Percentiles rank a stretch among this genome's conserved stretches.
Evolutionary conservation across 35 echinoderm and acorn worm genomes (phyloP).

Genomic region (Acanthaster planci): DNA sequence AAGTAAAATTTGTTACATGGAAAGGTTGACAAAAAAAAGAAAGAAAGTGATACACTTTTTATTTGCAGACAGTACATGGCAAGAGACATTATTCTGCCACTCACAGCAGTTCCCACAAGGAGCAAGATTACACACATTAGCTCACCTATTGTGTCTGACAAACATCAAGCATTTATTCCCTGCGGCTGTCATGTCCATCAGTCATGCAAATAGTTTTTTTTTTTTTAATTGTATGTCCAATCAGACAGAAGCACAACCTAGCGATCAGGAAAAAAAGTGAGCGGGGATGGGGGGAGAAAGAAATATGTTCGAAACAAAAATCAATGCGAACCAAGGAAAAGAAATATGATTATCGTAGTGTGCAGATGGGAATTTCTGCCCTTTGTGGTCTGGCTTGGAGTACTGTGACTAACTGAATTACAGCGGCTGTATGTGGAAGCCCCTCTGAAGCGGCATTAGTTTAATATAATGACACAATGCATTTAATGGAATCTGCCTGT

Average conservation of each 20-base stretch:
- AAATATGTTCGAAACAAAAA: neutral
- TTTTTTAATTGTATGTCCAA: neutral
- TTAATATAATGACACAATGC: conserved; percentile 34
- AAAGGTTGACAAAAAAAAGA: no score
- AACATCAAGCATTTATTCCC: no score
- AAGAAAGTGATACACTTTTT: no score
- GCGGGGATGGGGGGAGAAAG: no score
- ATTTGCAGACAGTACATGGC: no score
- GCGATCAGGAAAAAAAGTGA: no score
- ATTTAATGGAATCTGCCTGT: conserved; percentile 8
- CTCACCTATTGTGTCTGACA: no score
- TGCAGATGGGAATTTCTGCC: neutral
- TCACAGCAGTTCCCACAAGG: no score
- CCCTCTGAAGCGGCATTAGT: conserved; percentile 13
- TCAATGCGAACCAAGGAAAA: neutral
- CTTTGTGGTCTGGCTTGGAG: neutral
- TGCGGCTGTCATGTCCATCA: neutral
- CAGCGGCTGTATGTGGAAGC: conserved; percentile 1
- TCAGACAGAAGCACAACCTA: neutral
- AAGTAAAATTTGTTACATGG: no score
- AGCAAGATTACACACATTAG: no score
- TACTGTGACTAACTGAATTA: neutral
- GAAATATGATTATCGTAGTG: conserved; percentile 7
- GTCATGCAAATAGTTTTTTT: neutral
- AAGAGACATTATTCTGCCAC: no score